phyloP scores from a whole-genome alignment of 2,113 vertebrate species.

The Zosterops hypoxanthus region DNA sequence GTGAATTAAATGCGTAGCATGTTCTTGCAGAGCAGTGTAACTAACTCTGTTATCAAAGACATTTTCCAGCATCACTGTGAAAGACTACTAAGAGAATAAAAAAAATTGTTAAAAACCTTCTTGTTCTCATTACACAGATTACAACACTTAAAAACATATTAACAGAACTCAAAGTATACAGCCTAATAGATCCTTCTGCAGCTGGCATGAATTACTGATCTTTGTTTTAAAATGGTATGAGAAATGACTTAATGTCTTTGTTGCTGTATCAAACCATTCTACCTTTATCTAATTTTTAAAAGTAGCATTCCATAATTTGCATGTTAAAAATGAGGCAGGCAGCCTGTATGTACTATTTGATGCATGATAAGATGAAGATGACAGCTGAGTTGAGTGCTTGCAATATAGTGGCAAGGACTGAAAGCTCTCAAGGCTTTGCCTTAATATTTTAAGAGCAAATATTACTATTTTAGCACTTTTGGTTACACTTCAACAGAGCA shows the following conservation, averaged over 20 bases:
- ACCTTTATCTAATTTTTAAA: not conserved
- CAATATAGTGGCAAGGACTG: not conserved
- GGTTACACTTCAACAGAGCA: not conserved
- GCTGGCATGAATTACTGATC: not conserved
- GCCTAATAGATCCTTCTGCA: not conserved
- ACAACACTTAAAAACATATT: not conserved
- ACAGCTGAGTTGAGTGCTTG: not conserved
- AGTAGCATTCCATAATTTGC: not conserved
- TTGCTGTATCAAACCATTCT: not conserved
- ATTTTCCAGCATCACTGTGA: not conserved
- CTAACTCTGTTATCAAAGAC: not conserved
- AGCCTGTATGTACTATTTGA: not conserved
- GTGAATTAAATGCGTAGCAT: not conserved
- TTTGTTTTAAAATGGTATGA: not conserved
- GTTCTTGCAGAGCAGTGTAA: not conserved
- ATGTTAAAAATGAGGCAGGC: not conserved
- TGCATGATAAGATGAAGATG: not conserved
- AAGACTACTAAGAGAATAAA: not conserved
- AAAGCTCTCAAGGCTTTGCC: not conserved
- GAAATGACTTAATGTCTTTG: not conserved
- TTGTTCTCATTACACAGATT: not conserved
- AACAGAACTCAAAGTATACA: not conserved
- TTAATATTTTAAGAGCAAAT: not conserved
- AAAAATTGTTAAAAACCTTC: not conserved
- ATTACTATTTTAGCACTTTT: not conserved